These are phyloP conservation scores for Engystomops pustulosus DNA, from an alignment of 2,113 vertebrate species.

Conservation along the genomic window DNA sequence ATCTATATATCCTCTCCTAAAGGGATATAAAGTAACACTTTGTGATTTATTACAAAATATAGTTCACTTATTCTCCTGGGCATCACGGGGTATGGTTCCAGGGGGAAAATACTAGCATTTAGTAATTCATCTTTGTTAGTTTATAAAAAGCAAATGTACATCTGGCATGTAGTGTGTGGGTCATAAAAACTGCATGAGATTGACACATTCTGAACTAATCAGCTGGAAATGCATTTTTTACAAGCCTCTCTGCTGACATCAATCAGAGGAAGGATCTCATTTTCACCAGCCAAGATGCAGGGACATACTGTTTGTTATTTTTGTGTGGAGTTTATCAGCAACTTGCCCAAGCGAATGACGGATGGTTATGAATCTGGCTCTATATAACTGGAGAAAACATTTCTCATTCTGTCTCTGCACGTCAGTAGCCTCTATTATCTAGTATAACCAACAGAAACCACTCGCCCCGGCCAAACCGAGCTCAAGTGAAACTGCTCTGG, in stretches of 20 bases:
- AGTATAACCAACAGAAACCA: conserved; percentile 65
- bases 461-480: conserved; percentile 61
- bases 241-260: conserved; percentile 79
- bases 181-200: conserved; percentile 79
- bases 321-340: conserved; percentile 79
- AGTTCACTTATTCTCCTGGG: conserved; percentile 63
- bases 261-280: conserved; percentile 82
- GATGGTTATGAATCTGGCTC: conserved; percentile 80
- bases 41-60: conserved; percentile 47
- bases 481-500: conserved; percentile 64
- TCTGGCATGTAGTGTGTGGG: conserved; percentile 78
- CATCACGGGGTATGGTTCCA: conserved; percentile 67
- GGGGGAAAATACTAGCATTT: conserved; percentile 70
- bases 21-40: conserved; percentile 28
- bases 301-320: conserved; percentile 76
- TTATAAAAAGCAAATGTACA: conserved; percentile 87
- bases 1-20: conserved; percentile 15
- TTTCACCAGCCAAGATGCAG: conserved; percentile 78
- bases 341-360: conserved; percentile 77
- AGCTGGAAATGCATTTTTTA: conserved; percentile 85
- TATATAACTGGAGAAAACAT: conserved; percentile 74
- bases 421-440: conserved; percentile 66
- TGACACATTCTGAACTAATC: conserved; percentile 86
- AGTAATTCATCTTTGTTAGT: conserved; percentile 85
- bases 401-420: conserved; percentile 73